A percentile compares a stretch with the other conserved stretches of the same genome.
These are phyloP conservation scores for Ceyx melanurus DNA, from an alignment of 2,113 vertebrate species.

Conservation along the genomic window DNA sequence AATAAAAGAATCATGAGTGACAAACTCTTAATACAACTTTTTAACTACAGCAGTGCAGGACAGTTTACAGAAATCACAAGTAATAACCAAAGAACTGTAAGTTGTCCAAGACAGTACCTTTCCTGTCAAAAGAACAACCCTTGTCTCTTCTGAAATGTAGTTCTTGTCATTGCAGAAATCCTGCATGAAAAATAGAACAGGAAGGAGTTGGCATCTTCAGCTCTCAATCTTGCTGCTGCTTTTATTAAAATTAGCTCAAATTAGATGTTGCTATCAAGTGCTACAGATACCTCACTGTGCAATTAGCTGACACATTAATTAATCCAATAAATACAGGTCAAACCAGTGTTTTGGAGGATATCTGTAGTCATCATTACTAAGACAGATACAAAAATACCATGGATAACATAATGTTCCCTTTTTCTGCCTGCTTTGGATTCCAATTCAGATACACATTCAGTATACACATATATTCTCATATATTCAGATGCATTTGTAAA, in stretches of 20 bases:
- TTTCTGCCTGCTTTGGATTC: neutral
- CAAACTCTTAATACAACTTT: neutral
- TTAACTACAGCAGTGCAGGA: neutral
- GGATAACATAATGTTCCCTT: fast-evolving
- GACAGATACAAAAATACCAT: neutral
- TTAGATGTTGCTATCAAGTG: neutral
- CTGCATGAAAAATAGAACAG: slow-evolving; percentile 65
- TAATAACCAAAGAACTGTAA: neutral
- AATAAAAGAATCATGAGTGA: neutral
- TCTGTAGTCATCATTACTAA: neutral
- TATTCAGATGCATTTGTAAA: neutral
- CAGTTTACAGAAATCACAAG: neutral
- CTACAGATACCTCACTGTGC: neutral
- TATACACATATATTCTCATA: neutral
- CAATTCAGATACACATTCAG: neutral
- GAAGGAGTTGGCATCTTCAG: neutral
- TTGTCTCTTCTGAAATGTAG: slow-evolving; percentile 90
- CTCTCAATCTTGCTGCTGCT: neutral
- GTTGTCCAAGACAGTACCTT: slow-evolving; percentile 82
- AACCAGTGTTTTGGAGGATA: neutral
- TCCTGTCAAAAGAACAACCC: slow-evolving; percentile 91
- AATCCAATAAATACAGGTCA: neutral
- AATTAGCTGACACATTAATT: neutral
- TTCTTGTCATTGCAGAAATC: slow-evolving; percentile 95
- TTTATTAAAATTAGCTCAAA: neutral